Evolutionary conservation across 2,797 vertebrate species (phyloP).

Genomic region (Labroides dimidiatus): DNA sequence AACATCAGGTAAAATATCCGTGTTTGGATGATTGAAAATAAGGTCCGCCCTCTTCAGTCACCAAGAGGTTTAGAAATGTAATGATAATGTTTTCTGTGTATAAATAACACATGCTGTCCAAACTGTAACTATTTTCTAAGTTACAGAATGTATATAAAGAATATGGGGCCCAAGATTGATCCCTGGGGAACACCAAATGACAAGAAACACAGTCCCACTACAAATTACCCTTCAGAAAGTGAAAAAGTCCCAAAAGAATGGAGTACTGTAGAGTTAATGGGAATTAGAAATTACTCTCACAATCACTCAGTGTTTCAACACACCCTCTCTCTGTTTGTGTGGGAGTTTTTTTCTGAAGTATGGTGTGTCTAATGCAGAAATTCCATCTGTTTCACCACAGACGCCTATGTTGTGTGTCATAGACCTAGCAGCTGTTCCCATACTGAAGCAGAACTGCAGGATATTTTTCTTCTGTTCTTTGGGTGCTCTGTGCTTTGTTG

Average conservation of each 20-base stretch:
- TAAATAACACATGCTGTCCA: not conserved
- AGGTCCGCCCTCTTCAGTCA: too few relatives aligned
- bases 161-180: not conserved
- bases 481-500: conserved; percentile 26
- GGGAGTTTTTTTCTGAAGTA: not conserved
- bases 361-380: conserved; percentile 48
- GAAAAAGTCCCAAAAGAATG: not conserved
- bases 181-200: not conserved
- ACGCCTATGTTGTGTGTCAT: conserved; percentile 43
- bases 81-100: not conserved
- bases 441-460: conserved; percentile 18
- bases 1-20: too few relatives aligned
- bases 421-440: conserved; percentile 52
- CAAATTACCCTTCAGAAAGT: not conserved
- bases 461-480: too few relatives aligned
- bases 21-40: too few relatives aligned
- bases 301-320: conserved; percentile 10
- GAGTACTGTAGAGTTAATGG: not conserved
- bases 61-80: not conserved
- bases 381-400: conserved; percentile 56
- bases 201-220: not conserved
- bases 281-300: conserved; percentile 8
- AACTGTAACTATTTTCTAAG: not conserved
- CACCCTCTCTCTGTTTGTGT: conserved; percentile 4
- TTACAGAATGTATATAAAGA: not conserved